Conservation (phyloP, 2,113 vertebrate genomes). For the Ibidorhyncha struthersii region DNA sequence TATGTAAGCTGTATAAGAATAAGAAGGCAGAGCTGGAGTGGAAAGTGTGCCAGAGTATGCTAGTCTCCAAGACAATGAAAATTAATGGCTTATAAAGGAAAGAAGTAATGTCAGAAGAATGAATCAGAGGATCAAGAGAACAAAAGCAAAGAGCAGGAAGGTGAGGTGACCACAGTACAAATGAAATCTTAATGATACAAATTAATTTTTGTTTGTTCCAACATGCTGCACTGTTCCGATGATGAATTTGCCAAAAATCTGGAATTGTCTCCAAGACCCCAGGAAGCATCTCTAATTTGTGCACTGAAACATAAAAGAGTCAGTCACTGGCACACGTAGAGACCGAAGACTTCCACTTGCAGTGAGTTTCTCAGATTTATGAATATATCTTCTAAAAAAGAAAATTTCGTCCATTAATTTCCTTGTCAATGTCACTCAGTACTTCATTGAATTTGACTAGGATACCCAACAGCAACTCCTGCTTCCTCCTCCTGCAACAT, state of each 20-base stretch:
- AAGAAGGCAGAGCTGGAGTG: neutral
- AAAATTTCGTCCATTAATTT: neutral
- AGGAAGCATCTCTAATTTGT: neutral
- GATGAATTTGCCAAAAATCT: conserved; percentile 19
- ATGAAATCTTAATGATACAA: neutral
- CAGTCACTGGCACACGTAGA: neutral
- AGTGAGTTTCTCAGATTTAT: neutral
- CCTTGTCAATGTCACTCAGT: neutral
- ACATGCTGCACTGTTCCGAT: neutral
- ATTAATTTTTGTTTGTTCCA: neutral
- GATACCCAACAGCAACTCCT: neutral
- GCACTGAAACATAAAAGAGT: neutral
- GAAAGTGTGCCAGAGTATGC: neutral
- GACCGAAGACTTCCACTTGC: neutral
- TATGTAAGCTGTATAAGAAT: neutral
- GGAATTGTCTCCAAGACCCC: neutral
- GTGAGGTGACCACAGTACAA: neutral
- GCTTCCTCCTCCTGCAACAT: neutral
- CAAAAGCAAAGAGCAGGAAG: neutral
- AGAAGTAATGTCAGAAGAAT: neutral
- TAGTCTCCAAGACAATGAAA: neutral
- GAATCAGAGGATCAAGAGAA: neutral
- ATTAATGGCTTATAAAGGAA: neutral
- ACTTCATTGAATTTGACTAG: neutral
- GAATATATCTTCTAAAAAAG: neutral